A percentile compares a stretch with the other conserved stretches of the same genome.
phyloP scores from a whole-genome alignment of 2,113 vertebrate genomes.

The Typhlomys cinereus region DNA sequence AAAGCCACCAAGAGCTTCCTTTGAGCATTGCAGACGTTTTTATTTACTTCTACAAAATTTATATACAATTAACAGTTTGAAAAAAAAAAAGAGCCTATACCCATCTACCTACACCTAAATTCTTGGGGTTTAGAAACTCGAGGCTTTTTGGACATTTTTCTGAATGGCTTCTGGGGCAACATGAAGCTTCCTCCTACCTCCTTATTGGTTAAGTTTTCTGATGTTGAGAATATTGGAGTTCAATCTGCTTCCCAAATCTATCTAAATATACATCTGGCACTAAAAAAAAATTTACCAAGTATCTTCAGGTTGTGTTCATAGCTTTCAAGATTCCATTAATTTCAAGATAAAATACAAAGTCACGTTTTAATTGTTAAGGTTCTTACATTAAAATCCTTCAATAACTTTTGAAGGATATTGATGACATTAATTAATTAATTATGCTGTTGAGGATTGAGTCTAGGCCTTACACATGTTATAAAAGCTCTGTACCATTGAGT shows the following conservation, averaged over 20 bases:
- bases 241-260: background rate
- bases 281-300: conserved; percentile 1
- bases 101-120: background rate
- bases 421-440: background rate
- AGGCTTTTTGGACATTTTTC: background rate
- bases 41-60: conserved; percentile 70
- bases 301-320: background rate
- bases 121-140: background rate
- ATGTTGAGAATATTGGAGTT: background rate
- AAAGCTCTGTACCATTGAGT: background rate
- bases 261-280: background rate
- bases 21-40: background rate
- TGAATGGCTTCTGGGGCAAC: background rate
- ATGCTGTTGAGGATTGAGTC: background rate
- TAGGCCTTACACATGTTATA: background rate
- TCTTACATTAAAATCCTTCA: too few relatives aligned
- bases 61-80: conserved; percentile 62
- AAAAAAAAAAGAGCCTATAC: background rate
- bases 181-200: background rate
- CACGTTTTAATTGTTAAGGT: background rate
- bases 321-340: conserved; percentile 26
- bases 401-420: background rate
- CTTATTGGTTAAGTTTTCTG: conserved; percentile 12
- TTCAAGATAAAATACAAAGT: conserved; percentile 38
- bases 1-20: background rate